A percentile compares a stretch with the other conserved stretches of the same genome.
Conservation (phyloP, 64 coral and sea anemone species). For the Montipora cactus region DNA sequence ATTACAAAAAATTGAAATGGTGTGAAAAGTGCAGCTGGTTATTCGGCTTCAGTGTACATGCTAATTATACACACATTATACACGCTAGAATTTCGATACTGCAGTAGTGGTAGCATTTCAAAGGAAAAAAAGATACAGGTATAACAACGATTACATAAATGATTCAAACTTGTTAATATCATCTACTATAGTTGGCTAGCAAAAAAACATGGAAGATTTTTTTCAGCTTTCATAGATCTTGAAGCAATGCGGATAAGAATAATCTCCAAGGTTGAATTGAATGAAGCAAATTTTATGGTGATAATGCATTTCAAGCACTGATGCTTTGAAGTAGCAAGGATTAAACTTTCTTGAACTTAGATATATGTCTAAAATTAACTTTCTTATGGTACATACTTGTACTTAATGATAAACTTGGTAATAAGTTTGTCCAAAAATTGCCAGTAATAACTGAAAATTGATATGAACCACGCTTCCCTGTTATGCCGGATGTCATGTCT, state of each 20-base stretch:
- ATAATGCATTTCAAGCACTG: slow-evolving; percentile 6
- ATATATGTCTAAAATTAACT: not conserved
- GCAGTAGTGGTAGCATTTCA: slow-evolving; percentile 5
- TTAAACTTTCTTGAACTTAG: slow-evolving; percentile 3
- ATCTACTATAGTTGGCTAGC: slow-evolving; percentile 13
- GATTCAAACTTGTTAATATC: slow-evolving; percentile 10
- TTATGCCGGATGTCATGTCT: slow-evolving; percentile 11
- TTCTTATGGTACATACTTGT: not conserved
- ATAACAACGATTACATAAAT: not conserved
- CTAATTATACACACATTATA: not conserved
- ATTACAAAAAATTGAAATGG: not conserved
- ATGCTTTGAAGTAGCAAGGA: slow-evolving; percentile 18
- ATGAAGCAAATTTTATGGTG: not conserved
- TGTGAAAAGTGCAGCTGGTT: slow-evolving; percentile 12
- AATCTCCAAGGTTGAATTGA: not conserved
- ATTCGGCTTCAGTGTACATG: not conserved
- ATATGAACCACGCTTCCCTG: slow-evolving; percentile 13
- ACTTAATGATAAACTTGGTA: slow-evolving; percentile 2
- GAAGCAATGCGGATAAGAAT: slow-evolving; percentile 4
- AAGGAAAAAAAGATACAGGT: slow-evolving; percentile 15
- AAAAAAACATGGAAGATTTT: slow-evolving; percentile 6
- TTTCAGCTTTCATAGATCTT: too few relatives aligned
- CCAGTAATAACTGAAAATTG: not conserved
- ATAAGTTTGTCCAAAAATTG: slow-evolving; percentile 9
- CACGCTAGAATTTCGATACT: slow-evolving; percentile 3